Evolutionary conservation across 2,113 vertebrate species (phyloP).

Genomic region (Syngnathus scovelli): DNA sequence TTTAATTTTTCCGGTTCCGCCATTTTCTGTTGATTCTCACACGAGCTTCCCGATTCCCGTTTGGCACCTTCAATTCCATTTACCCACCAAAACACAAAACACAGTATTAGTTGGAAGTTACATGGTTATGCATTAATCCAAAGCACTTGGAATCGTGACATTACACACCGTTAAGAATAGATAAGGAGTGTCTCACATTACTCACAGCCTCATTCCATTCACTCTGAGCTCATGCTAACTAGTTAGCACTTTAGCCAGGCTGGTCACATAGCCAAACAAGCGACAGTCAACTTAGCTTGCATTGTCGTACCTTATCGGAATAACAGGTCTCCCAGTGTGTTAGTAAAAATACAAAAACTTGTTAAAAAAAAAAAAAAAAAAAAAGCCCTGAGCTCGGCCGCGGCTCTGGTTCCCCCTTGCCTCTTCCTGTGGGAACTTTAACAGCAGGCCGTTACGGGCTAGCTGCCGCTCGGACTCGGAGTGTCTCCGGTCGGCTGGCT

Average conservation of each 20-base stretch:
- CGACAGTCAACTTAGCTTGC: neutral
- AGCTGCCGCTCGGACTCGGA: constrained; percentile 11
- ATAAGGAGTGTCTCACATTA: neutral
- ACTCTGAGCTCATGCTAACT: constrained; percentile 46
- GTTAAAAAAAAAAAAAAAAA: constrained; percentile 10
- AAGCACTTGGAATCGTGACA: neutral
- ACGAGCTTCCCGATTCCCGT: constrained; percentile 39
- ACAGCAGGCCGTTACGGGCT: constrained; percentile 52
- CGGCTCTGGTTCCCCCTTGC: constrained; percentile 32
- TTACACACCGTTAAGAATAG: neutral
- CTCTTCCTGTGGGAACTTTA: constrained; percentile 68
- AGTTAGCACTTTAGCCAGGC: constrained; percentile 30
- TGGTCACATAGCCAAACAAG: constrained; percentile 4
- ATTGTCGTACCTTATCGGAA: constrained; percentile 24
- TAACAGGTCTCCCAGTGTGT: constrained; percentile 9
- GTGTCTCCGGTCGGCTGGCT: constrained; percentile 8
- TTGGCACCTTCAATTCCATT: constrained; percentile 41
- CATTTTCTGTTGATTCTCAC: constrained; percentile 73
- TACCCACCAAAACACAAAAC: neutral
- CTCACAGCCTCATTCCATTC: neutral
- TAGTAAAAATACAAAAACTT: constrained; percentile 7
- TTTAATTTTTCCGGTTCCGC: constrained; percentile 88
- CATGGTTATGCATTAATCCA: neutral
- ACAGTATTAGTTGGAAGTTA: neutral
- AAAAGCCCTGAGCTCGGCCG: constrained; percentile 12